Evolutionary conservation across 2,113 vertebrate genomes (phyloP).

Genomic region (Otus sunia): DNA sequence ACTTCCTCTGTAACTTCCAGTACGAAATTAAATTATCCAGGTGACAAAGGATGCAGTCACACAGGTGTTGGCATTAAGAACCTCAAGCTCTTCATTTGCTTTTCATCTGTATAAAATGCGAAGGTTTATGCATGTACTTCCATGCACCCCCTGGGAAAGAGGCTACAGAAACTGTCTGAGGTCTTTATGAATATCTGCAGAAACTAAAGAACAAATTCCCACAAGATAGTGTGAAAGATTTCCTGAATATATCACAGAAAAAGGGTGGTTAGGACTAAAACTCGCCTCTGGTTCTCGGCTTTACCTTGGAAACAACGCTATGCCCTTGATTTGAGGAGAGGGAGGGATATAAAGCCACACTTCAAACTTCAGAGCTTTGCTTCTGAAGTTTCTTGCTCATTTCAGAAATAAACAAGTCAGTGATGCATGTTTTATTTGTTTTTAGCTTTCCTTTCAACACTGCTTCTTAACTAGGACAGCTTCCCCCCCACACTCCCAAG

Average conservation of each 20-base stretch:
- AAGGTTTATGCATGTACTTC: neutral
- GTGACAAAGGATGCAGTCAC: neutral
- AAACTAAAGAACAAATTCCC: neutral
- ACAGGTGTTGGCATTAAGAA: neutral
- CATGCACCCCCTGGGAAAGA: no score
- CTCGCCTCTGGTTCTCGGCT: neutral
- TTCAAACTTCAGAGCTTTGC: conserved; percentile 13
- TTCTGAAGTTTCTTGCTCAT: conserved; percentile 2
- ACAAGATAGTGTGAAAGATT: neutral
- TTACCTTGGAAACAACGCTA: neutral
- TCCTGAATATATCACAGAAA: accelerated
- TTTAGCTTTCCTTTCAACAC: conserved; percentile 41
- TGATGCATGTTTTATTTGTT: conserved; percentile 49
- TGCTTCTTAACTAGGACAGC: conserved; percentile 49
- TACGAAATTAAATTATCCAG: neutral
- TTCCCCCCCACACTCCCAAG: neutral
- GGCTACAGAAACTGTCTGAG: neutral
- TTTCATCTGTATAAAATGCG: neutral
- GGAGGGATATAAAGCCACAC: neutral
- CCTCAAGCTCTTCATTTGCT: neutral
- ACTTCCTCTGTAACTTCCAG: neutral
- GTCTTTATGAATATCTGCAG: neutral
- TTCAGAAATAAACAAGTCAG: conserved; percentile 47
- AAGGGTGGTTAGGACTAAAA: neutral
- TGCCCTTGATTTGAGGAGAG: neutral